Evolutionary conservation across 2,113 vertebrate species (phyloP).

Genomic region (Rhegmatorhina hoffmannsi): DNA sequence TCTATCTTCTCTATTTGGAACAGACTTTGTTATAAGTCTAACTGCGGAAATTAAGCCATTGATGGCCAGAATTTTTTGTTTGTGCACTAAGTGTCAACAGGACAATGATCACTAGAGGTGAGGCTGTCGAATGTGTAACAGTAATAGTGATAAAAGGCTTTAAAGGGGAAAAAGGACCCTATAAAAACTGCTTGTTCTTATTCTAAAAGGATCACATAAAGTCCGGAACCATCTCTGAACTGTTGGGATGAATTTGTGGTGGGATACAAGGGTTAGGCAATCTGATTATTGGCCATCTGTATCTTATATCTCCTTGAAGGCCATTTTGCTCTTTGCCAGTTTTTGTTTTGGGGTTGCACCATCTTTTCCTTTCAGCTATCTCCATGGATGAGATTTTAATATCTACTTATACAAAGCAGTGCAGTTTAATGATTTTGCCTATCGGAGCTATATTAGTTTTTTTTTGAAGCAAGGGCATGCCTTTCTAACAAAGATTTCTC

Average conservation of each 20-base stretch:
- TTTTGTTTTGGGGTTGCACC: neutral
- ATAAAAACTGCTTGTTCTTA: neutral
- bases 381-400: neutral
- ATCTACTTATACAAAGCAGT: neutral
- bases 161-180: neutral
- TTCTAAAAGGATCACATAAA: neutral
- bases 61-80: neutral
- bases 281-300: neutral
- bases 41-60: neutral
- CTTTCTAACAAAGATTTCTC: neutral
- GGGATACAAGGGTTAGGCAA: neutral
- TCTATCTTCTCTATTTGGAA: neutral
- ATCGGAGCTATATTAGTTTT: neutral
- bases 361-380: neutral
- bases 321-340: neutral
- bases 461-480: neutral
- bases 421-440: neutral
- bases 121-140: neutral
- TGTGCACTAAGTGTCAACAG: neutral
- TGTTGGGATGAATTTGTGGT: neutral
- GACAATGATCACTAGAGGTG: neutral
- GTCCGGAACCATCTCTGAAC: neutral
- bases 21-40: neutral
- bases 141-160: neutral
- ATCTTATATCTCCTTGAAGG: neutral